A percentile compares a stretch with the other conserved stretches of the same genome.
Evolutionary conservation across 2,797 vertebrate species (phyloP).

Genomic region (Cuculus canorus): DNA sequence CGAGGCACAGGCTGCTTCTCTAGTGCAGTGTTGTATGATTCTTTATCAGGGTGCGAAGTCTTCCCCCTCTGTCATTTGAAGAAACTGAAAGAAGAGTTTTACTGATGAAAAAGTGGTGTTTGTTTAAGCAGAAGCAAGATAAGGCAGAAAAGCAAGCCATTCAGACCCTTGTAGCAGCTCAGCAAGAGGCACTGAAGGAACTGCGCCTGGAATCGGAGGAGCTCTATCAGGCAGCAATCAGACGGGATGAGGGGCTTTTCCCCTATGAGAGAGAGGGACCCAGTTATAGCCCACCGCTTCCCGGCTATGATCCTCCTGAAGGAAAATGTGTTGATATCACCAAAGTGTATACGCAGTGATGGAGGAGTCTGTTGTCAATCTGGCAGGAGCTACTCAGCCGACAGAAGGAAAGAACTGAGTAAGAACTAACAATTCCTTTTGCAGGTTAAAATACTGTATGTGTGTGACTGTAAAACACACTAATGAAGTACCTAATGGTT

Average conservation of each 20-base stretch:
- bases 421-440: neutral
- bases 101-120: conserved; percentile 89
- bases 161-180: conserved; percentile 81
- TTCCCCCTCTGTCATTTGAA: conserved; percentile 76
- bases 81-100: conserved; percentile 86
- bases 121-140: conserved; percentile 86
- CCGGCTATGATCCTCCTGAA: conserved; percentile 86
- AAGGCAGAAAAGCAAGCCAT: conserved; percentile 80
- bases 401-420: neutral
- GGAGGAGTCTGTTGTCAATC: neutral
- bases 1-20: neutral
- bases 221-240: conserved; percentile 85
- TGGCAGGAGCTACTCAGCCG: rapidly evolving
- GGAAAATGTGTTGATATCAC: conserved; percentile 89
- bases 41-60: conserved; percentile 77
- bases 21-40: rapidly evolving
- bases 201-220: conserved; percentile 86
- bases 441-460: neutral
- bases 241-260: conserved; percentile 82
- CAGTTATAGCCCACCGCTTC: conserved; percentile 81
- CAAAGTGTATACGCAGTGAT: conserved; percentile 88
- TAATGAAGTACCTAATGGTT: neutral
- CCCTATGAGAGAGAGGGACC: conserved; percentile 88
- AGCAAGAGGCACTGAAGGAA: conserved; percentile 87
- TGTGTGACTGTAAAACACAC: neutral